Evolutionary conservation across 1,140 invertebrate genomes (phyloP).

Genomic region (Drosophila busckii): DNA sequence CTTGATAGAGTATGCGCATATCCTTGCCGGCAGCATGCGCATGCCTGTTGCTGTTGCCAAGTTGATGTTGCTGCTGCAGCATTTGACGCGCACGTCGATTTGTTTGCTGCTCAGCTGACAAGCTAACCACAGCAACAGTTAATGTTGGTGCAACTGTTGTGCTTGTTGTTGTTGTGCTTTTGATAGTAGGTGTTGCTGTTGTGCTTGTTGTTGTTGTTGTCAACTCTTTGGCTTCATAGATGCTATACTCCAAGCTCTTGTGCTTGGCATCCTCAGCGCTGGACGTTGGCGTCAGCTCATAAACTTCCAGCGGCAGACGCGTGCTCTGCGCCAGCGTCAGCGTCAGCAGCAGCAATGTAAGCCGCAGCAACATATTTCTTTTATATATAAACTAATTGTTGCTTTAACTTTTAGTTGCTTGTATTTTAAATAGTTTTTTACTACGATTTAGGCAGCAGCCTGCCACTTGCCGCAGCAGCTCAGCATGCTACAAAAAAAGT

Average conservation of each 20-base stretch:
- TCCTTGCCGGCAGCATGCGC: constrained; percentile 47
- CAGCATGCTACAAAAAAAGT: too few relatives aligned
- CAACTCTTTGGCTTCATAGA: constrained; percentile 65
- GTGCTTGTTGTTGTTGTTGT: constrained; percentile 26
- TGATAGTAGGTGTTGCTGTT: constrained; percentile 26
- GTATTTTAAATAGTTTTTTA: too few relatives aligned
- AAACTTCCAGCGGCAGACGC: constrained; percentile 72
- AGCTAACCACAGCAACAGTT: constrained; percentile 56
- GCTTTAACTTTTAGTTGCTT: too few relatives aligned
- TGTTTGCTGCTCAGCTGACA: constrained; percentile 31
- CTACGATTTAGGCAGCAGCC: too few relatives aligned
- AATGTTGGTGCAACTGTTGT: constrained; percentile 21
- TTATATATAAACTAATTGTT: too few relatives aligned
- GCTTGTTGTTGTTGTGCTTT: constrained; percentile 16
- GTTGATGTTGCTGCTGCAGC: constrained; percentile 51
- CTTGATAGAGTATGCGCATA: constrained; percentile 73
- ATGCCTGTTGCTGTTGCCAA: constrained; percentile 36
- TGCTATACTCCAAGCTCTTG: constrained; percentile 66
- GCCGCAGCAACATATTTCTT: constrained; percentile 13
- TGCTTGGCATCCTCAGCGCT: constrained; percentile 43
- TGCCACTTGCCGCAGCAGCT: too few relatives aligned
- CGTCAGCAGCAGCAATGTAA: constrained; percentile 38
- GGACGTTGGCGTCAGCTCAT: constrained; percentile 62
- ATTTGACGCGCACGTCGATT: constrained; percentile 59
- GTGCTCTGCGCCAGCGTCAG: constrained; percentile 48